A percentile compares a stretch with the other conserved stretches of the same genome.
Evolutionary conservation across 2,888 invertebrate species (phyloP).

Genomic region (Alloplasta piceator): DNA sequence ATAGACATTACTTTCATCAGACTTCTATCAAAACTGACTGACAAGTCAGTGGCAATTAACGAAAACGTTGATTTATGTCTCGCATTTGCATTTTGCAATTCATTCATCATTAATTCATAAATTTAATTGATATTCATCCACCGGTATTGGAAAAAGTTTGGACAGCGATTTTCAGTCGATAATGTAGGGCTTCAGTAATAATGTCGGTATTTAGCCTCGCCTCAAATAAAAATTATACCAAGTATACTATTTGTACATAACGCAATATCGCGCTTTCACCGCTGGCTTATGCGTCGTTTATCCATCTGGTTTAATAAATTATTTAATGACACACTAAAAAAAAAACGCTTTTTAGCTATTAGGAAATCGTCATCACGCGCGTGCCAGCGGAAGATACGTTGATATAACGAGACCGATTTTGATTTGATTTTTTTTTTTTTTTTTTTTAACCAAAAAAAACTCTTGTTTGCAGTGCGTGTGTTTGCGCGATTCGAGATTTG

Average conservation of each 20-base stretch:
- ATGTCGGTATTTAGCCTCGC: too few species aligned
- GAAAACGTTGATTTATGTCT: too few species aligned
- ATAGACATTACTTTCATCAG: too few species aligned
- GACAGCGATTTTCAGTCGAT: too few species aligned
- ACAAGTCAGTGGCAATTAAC: too few species aligned
- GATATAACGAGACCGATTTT: constrained; percentile 32
- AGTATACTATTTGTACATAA: not conserved
- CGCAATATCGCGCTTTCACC: constrained; percentile 16
- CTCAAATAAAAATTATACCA: not conserved
- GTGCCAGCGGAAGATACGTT: constrained; percentile 44
- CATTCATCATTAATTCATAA: too few species aligned
- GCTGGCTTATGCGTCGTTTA: constrained; percentile 39
- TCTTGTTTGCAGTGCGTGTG: constrained; percentile 55
- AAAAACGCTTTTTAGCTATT: constrained; percentile 57
- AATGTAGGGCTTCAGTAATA: too few species aligned
- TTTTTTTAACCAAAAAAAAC: constrained; percentile 14
- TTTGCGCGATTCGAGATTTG: constrained; percentile 33
- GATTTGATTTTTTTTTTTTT: not conserved
- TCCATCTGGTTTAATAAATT: constrained; percentile 25
- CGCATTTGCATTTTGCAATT: too few species aligned
- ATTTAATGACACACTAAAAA: constrained; percentile 12
- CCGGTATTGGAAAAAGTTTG: too few species aligned
- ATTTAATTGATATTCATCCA: too few species aligned
- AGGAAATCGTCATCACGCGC: constrained; percentile 50
- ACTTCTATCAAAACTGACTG: too few species aligned